These are phyloP conservation scores for Axis porcinus DNA, from an alignment of 2,113 vertebrate genomes.

Conservation along the genomic window DNA sequence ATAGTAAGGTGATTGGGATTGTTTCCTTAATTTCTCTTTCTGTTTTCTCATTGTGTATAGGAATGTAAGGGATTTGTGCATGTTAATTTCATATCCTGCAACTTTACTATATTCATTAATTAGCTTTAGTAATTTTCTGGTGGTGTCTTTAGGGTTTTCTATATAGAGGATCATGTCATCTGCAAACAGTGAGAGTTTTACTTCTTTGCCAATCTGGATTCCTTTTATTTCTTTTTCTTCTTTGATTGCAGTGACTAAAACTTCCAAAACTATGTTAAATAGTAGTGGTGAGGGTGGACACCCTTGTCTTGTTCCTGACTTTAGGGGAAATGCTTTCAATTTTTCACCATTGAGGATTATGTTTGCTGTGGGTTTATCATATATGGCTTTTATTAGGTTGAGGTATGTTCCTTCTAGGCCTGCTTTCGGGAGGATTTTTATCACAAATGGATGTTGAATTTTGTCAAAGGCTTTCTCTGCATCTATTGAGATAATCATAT, in stretches of 20 bases:
- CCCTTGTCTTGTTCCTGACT: background rate
- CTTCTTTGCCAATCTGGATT: background rate
- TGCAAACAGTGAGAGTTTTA: background rate
- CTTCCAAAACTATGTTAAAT: background rate
- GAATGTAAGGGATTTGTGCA: background rate
- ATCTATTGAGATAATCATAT: background rate
- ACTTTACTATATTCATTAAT: background rate
- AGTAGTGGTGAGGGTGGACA: background rate
- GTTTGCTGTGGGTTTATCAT: background rate
- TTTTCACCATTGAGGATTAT: background rate
- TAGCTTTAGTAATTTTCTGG: background rate
- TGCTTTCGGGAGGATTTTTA: background rate
- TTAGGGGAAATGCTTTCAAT: background rate
- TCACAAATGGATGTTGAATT: background rate
- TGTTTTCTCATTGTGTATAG: background rate
- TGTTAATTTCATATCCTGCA: background rate
- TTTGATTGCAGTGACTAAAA: background rate
- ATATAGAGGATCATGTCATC: background rate
- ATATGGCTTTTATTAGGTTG: background rate
- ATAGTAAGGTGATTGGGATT: background rate
- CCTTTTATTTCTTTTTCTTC: background rate
- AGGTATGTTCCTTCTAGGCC: background rate
- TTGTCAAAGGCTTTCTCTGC: background rate
- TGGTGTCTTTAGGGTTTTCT: background rate
- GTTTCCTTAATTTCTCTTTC: background rate